Conservation (phyloP, 2,797 vertebrate species). For the Scomberomorus guttatus region DNA sequence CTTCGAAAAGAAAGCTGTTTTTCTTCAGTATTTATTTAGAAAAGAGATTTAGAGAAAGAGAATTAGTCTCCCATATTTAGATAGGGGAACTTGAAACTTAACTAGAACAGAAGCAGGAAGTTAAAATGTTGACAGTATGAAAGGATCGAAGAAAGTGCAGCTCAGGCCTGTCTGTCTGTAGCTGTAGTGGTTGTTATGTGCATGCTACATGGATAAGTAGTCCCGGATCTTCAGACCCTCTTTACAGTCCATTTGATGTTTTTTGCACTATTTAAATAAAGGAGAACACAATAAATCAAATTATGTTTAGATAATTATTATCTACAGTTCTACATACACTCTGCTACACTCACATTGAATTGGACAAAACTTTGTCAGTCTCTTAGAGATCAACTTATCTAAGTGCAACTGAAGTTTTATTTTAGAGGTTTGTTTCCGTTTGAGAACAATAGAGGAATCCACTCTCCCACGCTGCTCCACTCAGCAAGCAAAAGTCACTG, state of each 20-base stretch:
- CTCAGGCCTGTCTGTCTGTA: neutral
- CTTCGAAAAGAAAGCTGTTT: slow-evolving; percentile 1
- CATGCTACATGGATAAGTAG: too few relatives aligned
- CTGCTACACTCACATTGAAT: neutral
- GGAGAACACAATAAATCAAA: too few relatives aligned
- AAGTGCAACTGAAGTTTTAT: neutral
- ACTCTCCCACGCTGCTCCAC: neutral
- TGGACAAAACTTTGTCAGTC: neutral
- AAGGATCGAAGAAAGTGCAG: neutral
- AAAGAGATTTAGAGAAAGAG: slow-evolving; percentile 3
- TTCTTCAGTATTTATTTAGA: neutral
- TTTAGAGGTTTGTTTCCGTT: neutral
- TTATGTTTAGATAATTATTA: too few relatives aligned
- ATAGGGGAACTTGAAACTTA: slow-evolving; percentile 1
- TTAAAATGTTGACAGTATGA: neutral
- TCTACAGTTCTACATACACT: too few relatives aligned
- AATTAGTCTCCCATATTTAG: slow-evolving; percentile 8
- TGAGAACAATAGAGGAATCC: neutral
- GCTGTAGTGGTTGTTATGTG: neutral
- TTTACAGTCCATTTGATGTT: too few relatives aligned
- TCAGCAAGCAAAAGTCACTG: slow-evolving; percentile 7
- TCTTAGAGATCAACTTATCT: too few relatives aligned
- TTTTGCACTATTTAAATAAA: too few relatives aligned
- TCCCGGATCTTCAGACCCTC: too few relatives aligned
- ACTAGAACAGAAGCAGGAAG: neutral